Base-by-base conservation (phyloP, 2,888 invertebrate genomes). In the Xylophagus ater region DNA sequence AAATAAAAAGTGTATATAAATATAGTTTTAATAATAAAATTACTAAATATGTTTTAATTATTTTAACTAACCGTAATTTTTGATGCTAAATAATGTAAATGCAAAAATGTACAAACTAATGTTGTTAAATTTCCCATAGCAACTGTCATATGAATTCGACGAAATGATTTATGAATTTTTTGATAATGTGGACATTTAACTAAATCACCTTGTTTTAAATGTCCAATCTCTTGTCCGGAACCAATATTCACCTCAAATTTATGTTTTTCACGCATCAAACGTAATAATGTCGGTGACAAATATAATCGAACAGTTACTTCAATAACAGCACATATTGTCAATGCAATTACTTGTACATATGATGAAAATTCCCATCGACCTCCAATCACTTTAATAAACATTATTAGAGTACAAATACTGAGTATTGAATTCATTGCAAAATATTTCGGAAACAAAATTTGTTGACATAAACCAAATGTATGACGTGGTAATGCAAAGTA, bases 401-500 rank as follows among this genome's bases (percentile, higher is more conserved):
- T 72, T 19, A 81, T 65, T 17, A 86, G 66, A 1, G 82, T 84
- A 26, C 76, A 67, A 30, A 86, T 71, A 56, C 84, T 85, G 43
- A 87, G 68, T 46, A 73, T 59, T 10, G 83, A 74, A 58, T 87
- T 88, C 53, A 87, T 69, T 12, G 81, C 73, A 65, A 87, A 89
- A 66, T 88, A 89, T 53, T 80, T 78, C 2, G 90, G 90, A 61
- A 90, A 90, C 41, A 90, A 67, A 26, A 85, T 76, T 45, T 83
- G 78, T 61, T 92, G 90, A 12, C 90, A 84, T 51, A 81, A 78
- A 1, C 88, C 89, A 62, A 92, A 90, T 48, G 79, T 80, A 53
- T 88, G 87, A 13, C 90, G 75, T 1, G 89, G 87, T 48, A 90
- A 68, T 6, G 78, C 76, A 67, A 89, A 88, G 66, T 85, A 90